Evolutionary conservation across 2,113 vertebrate species (phyloP), one percentile per base, ranked within the genome.

Genomic region (Mesocricetus auratus): DNA sequence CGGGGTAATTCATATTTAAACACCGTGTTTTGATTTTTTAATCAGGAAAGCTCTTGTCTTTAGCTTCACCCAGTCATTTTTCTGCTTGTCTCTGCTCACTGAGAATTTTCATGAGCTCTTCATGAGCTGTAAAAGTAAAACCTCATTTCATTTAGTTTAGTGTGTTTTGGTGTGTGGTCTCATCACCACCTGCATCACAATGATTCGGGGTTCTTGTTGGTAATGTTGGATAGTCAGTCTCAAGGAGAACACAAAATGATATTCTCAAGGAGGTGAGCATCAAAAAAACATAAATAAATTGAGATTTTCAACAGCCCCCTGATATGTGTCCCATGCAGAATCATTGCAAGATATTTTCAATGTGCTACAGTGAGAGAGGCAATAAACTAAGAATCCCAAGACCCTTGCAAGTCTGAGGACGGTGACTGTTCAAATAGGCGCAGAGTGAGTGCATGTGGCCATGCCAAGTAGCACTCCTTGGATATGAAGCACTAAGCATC

Each of bases 1-100:
- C 90, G 75, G 60, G 9, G 83, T 91, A 94, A 96, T 97, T 96
- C 94, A 47, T 91, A 77, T 83, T 94, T 97, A 94, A 74, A 73
- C 4, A 79, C 53, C 29, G 1, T 26, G 19, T 96, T 78, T 91
- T 96, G 53, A 93, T 78, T 89, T 91, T 94, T 95, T 89, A 95
- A 96, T 68, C 89, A 88, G 79, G 74, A 87, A 94, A 96, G 71
- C 33, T 81, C 45, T 78, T 83, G 62, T 73, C 74, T 85, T 89
- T 39, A 95, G 58, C 45, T 95, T 89, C 69, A 58, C 24, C 10
- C 3, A 75, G 69, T 56, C 7, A 9, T 62, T 82, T 71, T 86
- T 79, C 60, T 31, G 71, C 50, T 60, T 15, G 33, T 83, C n/a
- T 77, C 68, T 60, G 36, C n/a, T 75, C 66, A 45, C 19, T 93